These are phyloP conservation scores for Xylota segnis DNA, from an alignment of 2,888 invertebrate species.

Conservation along the genomic window DNA sequence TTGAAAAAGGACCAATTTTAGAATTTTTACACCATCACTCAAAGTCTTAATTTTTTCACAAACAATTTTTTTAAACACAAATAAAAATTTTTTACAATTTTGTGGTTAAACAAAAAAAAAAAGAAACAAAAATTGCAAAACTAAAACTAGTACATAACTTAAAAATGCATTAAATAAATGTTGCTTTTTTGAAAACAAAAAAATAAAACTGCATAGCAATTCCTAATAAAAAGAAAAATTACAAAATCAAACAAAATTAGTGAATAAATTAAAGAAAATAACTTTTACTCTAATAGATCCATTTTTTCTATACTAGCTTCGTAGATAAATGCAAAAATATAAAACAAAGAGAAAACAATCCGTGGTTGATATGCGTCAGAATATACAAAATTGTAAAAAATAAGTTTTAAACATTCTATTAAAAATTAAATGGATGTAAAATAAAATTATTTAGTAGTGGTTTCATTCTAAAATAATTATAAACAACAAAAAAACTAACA, in stretches of 20 bases:
- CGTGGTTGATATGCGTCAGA: slow-evolving; percentile 28
- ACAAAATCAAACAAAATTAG: slow-evolving; percentile 63
- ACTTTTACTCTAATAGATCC: slow-evolving; percentile 76
- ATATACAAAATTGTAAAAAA: slow-evolving; percentile 77
- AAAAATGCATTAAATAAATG: slow-evolving; percentile 69
- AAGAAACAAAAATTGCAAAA: slow-evolving; percentile 45
- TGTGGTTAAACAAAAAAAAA: slow-evolving; percentile 13
- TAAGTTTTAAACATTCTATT: slow-evolving; percentile 67
- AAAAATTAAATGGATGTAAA: slow-evolving; percentile 76
- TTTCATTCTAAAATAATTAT: slow-evolving; percentile 72
- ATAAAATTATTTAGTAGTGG: slow-evolving; percentile 76
- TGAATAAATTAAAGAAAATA: slow-evolving; percentile 71
- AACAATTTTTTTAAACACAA: slow-evolving; percentile 17
- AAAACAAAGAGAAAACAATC: slow-evolving; percentile 62
- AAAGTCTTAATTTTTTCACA: slow-evolving; percentile 28
- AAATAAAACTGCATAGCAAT: slow-evolving; percentile 66
- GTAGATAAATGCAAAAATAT: slow-evolving; percentile 72
- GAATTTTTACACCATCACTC: slow-evolving; percentile 62
- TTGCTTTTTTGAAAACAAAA: slow-evolving; percentile 64
- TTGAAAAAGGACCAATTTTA: slow-evolving; percentile 74
- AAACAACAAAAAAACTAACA: slow-evolving; percentile 74
- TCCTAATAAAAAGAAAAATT: slow-evolving; percentile 54
- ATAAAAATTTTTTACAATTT: slow-evolving; percentile 35
- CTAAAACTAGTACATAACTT: slow-evolving; percentile 29
- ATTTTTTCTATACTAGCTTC: slow-evolving; percentile 77